Percentiles rank a stretch among this genome's conserved stretches.
phyloP scores from a whole-genome alignment of 2,888 invertebrate species.

The Sinelater perroti region DNA sequence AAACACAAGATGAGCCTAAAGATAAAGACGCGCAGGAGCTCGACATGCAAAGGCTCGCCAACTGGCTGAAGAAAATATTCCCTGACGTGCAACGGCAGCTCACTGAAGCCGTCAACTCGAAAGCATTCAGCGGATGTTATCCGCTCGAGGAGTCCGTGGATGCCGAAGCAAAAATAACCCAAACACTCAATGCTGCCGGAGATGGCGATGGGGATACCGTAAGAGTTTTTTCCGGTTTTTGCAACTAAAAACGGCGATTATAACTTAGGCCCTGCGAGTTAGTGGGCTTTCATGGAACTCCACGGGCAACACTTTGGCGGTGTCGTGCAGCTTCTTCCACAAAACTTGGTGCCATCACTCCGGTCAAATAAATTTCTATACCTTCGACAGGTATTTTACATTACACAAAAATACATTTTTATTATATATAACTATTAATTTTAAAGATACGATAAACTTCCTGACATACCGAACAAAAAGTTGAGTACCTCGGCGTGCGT shows the following conservation, averaged over 20 bases:
- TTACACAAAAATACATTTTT: conserved; percentile 1
- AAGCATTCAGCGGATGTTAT: conserved; percentile 53
- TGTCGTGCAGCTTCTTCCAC: conserved; percentile 54
- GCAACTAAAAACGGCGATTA: conserved; percentile 3
- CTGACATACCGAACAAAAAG: conserved; percentile 51
- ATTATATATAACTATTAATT: conserved; percentile 19
- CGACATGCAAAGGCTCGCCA: conserved; percentile 61
- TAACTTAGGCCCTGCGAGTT: conserved; percentile 42
- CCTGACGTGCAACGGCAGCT: conserved; percentile 62
- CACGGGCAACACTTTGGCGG: conserved; percentile 57
- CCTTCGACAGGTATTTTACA: conserved; percentile 49
- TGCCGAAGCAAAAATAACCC: conserved; percentile 50
- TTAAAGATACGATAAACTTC: conserved; percentile 51
- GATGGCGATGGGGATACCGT: conserved; percentile 30
- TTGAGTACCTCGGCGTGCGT: conserved; percentile 59
- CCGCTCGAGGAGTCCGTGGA: conserved; percentile 44
- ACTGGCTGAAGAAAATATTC: conserved; percentile 62
- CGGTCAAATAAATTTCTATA: conserved; percentile 53
- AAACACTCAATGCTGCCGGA: conserved; percentile 46
- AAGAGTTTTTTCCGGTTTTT: conserved; percentile 1
- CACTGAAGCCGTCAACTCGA: conserved; percentile 54
- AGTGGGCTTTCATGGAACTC: conserved; percentile 58
- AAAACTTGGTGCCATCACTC: conserved; percentile 59
- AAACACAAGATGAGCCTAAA: conserved; percentile 55
- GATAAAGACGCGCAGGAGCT: conserved; percentile 43